Conservation (phyloP, 2,888 invertebrate species). For the Epistrophella euchroma region DNA sequence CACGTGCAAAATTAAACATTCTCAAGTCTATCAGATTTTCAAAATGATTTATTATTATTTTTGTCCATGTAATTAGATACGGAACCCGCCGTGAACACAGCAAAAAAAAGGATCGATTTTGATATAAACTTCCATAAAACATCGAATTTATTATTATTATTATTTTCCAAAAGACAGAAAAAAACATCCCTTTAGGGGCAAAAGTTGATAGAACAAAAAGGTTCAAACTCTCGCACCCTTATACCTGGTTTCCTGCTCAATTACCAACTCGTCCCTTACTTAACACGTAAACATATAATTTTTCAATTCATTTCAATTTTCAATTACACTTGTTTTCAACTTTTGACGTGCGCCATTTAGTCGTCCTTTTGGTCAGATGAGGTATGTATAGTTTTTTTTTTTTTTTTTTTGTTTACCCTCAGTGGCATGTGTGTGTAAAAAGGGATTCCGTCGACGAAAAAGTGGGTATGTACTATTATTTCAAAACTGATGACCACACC, state of each 20-base stretch:
- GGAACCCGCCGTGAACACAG: neutral
- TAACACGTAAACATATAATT: slow-evolving; percentile 75
- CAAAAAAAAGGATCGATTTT: slow-evolving; percentile 27
- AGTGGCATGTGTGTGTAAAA: slow-evolving; percentile 50
- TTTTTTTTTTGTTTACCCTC: neutral
- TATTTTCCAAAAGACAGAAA: neutral
- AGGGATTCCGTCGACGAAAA: slow-evolving; percentile 14
- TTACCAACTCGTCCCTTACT: slow-evolving; percentile 61
- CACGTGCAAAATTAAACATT: slow-evolving; percentile 29
- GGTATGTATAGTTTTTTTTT: slow-evolving; percentile 11
- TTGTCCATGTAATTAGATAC: slow-evolving; percentile 68
- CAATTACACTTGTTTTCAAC: slow-evolving; percentile 74
- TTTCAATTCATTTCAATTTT: slow-evolving; percentile 76
- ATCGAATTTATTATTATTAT: slow-evolving; percentile 36
- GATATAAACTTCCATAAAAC: slow-evolving; percentile 1
- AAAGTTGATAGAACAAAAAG: neutral
- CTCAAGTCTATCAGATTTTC: slow-evolving; percentile 59
- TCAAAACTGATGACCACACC: slow-evolving; percentile 59
- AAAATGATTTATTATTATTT: slow-evolving; percentile 62
- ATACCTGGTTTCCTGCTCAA: slow-evolving; percentile 55
- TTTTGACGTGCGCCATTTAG: slow-evolving; percentile 70
- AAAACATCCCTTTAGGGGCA: neutral
- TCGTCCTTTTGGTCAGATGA: slow-evolving; percentile 50
- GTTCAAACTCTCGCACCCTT: slow-evolving; percentile 45
- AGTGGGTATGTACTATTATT: slow-evolving; percentile 19